Percentiles rank a stretch among this genome's conserved stretches.
Conservation (phyloP, 2,797 vertebrate genomes). For the Coluber constrictor region DNA sequence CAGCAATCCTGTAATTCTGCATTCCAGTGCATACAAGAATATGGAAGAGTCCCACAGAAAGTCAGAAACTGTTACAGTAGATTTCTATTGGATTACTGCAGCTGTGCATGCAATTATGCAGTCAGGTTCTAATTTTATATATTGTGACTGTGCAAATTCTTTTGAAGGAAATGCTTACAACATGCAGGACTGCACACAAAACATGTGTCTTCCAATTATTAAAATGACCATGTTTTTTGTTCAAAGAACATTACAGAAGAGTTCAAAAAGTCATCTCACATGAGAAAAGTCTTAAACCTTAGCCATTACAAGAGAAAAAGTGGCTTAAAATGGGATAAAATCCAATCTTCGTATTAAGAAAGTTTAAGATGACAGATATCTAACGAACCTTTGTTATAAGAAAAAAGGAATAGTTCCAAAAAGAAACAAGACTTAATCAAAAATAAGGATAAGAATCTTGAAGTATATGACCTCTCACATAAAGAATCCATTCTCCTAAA, state of each 20-base stretch:
- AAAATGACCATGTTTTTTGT: not conserved
- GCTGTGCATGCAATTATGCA: not conserved
- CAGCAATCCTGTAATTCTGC: not conserved
- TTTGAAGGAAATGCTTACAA: not conserved
- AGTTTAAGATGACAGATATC: not conserved
- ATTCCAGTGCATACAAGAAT: not conserved
- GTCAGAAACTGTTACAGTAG: not conserved
- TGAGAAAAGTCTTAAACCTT: not conserved
- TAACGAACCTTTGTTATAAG: not conserved
- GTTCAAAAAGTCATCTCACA: not conserved
- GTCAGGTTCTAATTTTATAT: not conserved
- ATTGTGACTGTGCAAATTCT: not conserved
- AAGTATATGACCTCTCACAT: not conserved
- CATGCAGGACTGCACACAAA: not conserved
- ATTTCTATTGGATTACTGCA: not conserved
- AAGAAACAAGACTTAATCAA: not conserved
- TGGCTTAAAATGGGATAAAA: not conserved
- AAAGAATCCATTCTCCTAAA: not conserved
- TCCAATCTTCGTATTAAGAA: not conserved
- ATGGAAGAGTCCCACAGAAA: not conserved
- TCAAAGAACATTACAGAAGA: not conserved
- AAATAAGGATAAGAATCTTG: not conserved
- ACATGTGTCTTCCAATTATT: not conserved
- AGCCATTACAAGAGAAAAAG: not conserved
- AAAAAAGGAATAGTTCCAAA: not conserved